Evolutionary conservation across 2,888 invertebrate genomes (phyloP), one percentile per base, ranked within the genome.

Genomic region (Tupiocoris notatus): DNA sequence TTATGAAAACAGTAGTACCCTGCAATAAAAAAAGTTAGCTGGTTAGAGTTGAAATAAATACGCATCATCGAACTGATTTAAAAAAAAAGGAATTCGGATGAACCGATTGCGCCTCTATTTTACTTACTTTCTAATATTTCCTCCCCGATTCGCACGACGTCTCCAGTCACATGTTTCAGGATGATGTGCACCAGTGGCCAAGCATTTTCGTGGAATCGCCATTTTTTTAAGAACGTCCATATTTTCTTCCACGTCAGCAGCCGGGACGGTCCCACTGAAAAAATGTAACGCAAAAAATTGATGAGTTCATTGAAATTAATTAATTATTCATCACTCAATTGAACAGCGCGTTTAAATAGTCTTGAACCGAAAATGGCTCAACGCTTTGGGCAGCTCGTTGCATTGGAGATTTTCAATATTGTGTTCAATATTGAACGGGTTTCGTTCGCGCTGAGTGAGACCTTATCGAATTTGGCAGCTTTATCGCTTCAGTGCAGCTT

Each of bases 181-280:
- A 70, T 70, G 23, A 70, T 23, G 70, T 70, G 58, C 9, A 70
- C 57, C 6, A 70, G 58, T 22, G 70, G 70, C 23, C 58, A 70
- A 9, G 58, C 58, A 58, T 70, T 58, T 21, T 57, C 18, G 17
- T 58, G 21, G 24, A 39, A 70, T n/a, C 59, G 57, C 23, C 23
- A 39, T 22, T 59, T n/a, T n/a, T 23, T 20, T 24, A 70, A 22
- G 6, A 70, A 18, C 1, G 70, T 23, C 18, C 24, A 39, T 24
- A 70, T 70, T 39, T 23, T 57, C 23, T 70, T 24, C 70, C 70
- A 70, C 58, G 58, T 59, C 21, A 59, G 22, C 24, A 24, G 18
- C 1, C 22, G 59, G 1, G 70, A 57, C 6, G 6, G 16, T 22
- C 24, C 24, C 21, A 58, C 70, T 70, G 70, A 57, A 70, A 70